Evolutionary conservation across 2,888 invertebrate species (phyloP), one percentile per base, ranked within the genome.

Genomic region (Neoscelio sp.): DNA sequence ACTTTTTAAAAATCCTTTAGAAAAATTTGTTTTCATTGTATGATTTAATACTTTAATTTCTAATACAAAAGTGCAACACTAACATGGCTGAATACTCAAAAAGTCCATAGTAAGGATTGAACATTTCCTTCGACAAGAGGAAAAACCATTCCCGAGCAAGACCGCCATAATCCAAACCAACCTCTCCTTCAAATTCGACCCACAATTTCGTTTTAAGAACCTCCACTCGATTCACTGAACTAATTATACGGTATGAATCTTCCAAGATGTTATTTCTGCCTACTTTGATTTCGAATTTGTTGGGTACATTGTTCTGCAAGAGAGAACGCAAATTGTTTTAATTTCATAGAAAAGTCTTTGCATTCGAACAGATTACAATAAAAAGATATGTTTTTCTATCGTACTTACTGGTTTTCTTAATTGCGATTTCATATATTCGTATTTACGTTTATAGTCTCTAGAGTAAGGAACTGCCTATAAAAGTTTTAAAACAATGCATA

Each of bases 81-180:
- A 91, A 96, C 99, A 98, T 98, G 2, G 99, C 99, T 0, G 99
- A 99, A 93, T 99, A 99, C 92, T 99, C 99, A 92, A 99, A 99
- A 62, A 99, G 93, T 0, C 99, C 99, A 91, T 99, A 99, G 91
- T 99, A 99, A 0, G 99, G 99, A 93, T 99, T 99, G 92, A 99
- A 99, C 98, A 99, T 99, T 92, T 99, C 99, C 91, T 98, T 98
- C 0, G 99, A 99, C 7, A 99, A 92, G 18, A 99, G 93, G 93
- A 98, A 99, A 93, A 99, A 99, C 98, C 99, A 99, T 91, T 99
- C 99, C 77, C 99, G 93, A 0, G 98, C 97, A 58, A 99, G 93
- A 10, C 99, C 99, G 65, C 99, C 99, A 91, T 99, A 99, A 92
- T 99, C 99, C 91, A 95, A 91, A 10, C 99, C 99, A 38, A 97